These are phyloP conservation scores for Meteorus cinctellus DNA, from an alignment of 2,888 invertebrate species.

Conservation along the genomic window DNA sequence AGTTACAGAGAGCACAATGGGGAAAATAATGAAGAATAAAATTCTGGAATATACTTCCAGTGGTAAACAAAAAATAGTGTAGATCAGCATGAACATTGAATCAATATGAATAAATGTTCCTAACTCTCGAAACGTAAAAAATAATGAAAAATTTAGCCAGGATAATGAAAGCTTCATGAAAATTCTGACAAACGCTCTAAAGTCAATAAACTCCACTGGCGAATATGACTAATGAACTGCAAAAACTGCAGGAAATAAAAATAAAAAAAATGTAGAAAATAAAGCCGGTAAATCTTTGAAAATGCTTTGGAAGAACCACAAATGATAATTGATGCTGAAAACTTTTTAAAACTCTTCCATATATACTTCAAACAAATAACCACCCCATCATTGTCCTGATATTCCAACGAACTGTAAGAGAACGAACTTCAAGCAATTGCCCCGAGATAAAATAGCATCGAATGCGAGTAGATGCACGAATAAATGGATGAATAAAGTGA, in stretches of 20 bases:
- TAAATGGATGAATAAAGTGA: not conserved
- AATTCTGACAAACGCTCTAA: not conserved
- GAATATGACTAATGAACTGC: not conserved
- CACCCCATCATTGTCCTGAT: not conserved
- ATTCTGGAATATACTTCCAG: not conserved
- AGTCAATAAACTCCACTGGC: not conserved
- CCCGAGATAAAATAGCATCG: slow-evolving; percentile 33
- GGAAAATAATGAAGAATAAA: not conserved
- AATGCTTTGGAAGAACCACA: not conserved
- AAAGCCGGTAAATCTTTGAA: not conserved
- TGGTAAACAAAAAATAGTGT: not conserved
- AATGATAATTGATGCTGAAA: not conserved
- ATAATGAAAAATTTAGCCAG: not conserved
- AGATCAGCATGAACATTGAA: slow-evolving; percentile 8
- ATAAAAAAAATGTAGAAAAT: not conserved
- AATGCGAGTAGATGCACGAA: slow-evolving; percentile 30
- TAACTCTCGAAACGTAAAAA: not conserved
- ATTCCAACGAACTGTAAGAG: not conserved
- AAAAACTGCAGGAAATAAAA: not conserved
- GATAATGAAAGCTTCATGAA: not conserved
- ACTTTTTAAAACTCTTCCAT: not conserved
- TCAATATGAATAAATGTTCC: not conserved
- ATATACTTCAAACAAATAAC: not conserved
- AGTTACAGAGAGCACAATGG: not conserved
- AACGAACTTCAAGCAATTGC: not conserved